Evolutionary conservation across 2,113 vertebrate genomes (phyloP).

Genomic region (Uria lomvia): DNA sequence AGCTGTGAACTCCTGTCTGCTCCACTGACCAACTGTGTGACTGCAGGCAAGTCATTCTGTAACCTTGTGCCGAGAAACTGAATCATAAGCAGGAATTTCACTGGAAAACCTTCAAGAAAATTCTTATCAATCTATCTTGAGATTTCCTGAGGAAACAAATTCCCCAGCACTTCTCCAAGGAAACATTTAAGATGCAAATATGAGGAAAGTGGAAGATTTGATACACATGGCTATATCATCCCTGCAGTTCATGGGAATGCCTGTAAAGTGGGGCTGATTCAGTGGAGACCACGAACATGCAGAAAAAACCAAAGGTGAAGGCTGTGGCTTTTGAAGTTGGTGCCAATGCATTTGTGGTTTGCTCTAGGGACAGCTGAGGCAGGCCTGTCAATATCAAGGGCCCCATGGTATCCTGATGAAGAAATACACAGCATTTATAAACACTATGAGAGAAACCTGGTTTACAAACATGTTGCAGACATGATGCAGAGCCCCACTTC

Average conservation of each 20-base stretch:
- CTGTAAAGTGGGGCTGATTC: not conserved
- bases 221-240: not conserved
- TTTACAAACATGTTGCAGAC: not conserved
- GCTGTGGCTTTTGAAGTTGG: not conserved
- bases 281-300: not conserved
- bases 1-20: not conserved
- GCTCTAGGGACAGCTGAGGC: not conserved
- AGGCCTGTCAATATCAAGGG: not conserved
- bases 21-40: constrained; percentile 2
- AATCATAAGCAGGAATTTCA: constrained; percentile 39
- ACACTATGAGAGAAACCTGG: not conserved
- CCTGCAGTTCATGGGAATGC: not conserved
- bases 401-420: not conserved
- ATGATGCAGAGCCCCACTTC: not conserved
- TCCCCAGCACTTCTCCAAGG: constrained; percentile 35
- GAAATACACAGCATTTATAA: not conserved
- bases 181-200: not conserved
- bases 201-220: not conserved
- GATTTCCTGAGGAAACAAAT: constrained; percentile 67
- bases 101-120: constrained; percentile 62
- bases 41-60: constrained; percentile 59
- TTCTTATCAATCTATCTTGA: constrained; percentile 54
- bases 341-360: not conserved
- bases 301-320: not conserved
- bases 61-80: constrained; percentile 45